Percentiles rank a stretch among this genome's conserved stretches.
phyloP scores from a whole-genome alignment of 2,888 invertebrate species.

The Polietes domitor region DNA sequence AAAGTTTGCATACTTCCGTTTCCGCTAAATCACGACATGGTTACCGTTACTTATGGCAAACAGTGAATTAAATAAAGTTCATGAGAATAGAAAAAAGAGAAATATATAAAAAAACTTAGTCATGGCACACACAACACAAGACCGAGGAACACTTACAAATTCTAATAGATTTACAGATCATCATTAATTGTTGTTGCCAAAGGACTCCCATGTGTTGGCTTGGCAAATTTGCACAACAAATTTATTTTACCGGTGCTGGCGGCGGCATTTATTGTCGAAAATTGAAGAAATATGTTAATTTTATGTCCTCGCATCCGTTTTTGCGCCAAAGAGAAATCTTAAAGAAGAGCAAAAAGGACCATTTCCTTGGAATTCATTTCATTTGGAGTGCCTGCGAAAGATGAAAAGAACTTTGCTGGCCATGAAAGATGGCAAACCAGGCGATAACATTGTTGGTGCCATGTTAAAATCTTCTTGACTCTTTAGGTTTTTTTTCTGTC shows the following conservation, averaged over 20 bases:
- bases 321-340: not conserved
- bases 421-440: not conserved
- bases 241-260: not conserved
- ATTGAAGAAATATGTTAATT: constrained; percentile 14
- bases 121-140: not conserved
- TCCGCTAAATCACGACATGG: not conserved
- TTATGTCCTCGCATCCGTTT: not conserved
- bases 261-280: not conserved
- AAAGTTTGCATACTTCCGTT: not conserved
- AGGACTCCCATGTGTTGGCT: not conserved
- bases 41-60: not conserved
- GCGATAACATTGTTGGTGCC: not conserved
- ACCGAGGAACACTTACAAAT: not conserved
- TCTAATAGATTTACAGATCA: not conserved
- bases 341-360: no score
- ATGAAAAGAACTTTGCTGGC: not conserved
- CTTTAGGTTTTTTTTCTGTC: not conserved
- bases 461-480: not conserved
- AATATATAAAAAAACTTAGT: not conserved
- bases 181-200: not conserved
- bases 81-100: not conserved
- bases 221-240: not conserved
- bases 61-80: no score
- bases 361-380: not conserved
- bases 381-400: not conserved